phyloP scores from a whole-genome alignment of 2,888 invertebrate species.

The Xestia rhomboidea region DNA sequence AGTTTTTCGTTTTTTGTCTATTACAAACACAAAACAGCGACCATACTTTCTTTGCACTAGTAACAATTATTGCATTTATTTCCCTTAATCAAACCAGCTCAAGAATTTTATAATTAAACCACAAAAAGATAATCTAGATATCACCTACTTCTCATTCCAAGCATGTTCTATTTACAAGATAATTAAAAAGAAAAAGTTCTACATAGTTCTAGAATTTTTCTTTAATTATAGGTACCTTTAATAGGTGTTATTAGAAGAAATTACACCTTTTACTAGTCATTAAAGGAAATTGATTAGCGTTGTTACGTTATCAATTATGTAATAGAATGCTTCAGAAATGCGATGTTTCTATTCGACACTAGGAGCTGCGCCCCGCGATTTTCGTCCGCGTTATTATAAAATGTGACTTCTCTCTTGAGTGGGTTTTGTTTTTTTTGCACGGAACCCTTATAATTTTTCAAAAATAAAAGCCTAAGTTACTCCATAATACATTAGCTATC shows the following conservation, averaged over 20 bases:
- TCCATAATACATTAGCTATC: no score
- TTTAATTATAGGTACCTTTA: slow-evolving; percentile 41
- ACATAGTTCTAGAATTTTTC: slow-evolving; percentile 10
- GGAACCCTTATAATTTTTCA: no score
- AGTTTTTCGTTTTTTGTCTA: no score
- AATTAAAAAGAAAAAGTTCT: slow-evolving; percentile 43
- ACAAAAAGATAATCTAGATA: slow-evolving; percentile 10
- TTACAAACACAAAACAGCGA: neutral
- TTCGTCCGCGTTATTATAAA: no score
- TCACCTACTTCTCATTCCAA: slow-evolving; percentile 40
- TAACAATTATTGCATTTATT: neutral
- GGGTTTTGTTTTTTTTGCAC: no score
- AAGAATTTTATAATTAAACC: slow-evolving; percentile 25
- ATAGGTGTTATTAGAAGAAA: slow-evolving; percentile 47
- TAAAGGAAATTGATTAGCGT: slow-evolving; percentile 45
- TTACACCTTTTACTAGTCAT: slow-evolving; percentile 40
- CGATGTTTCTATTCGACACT: slow-evolving; percentile 1
- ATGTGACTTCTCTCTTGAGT: no score
- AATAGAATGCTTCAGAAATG: slow-evolving; percentile 28
- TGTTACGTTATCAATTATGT: slow-evolving; percentile 32
- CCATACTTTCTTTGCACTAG: neutral
- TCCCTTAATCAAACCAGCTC: neutral
- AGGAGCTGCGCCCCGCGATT: neutral
- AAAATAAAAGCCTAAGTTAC: no score
- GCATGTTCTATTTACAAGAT: slow-evolving; percentile 43